A percentile compares a stretch with the other conserved stretches of the same genome.
Evolutionary conservation across 2,888 invertebrate genomes (phyloP).

Genomic region (Cheilosia vulpina): DNA sequence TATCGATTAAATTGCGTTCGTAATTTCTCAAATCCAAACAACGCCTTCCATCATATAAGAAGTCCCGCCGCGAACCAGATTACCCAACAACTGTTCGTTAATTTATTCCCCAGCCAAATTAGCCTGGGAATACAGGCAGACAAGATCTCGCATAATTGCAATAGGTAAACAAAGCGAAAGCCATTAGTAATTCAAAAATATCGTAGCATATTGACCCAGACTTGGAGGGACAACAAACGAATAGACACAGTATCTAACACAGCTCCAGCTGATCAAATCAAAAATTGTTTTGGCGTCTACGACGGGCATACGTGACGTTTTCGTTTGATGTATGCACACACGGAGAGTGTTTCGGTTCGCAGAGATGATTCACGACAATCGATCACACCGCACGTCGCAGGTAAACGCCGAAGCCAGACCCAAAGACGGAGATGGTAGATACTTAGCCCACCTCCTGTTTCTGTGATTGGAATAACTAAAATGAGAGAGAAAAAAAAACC

Average conservation of each 20-base stretch:
- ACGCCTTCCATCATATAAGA: background rate
- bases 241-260: background rate
- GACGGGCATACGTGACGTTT: slow-evolving; percentile 17
- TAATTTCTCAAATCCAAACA: slow-evolving; percentile 3
- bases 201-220: slow-evolving; percentile 43
- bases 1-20: too few species aligned
- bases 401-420: slow-evolving; percentile 1
- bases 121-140: background rate
- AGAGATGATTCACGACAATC: slow-evolving; percentile 24
- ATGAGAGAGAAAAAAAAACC: slow-evolving; percentile 23
- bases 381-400: slow-evolving; percentile 17
- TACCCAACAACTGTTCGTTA: slow-evolving; percentile 16
- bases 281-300: slow-evolving; percentile 38
- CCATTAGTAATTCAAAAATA: slow-evolving; percentile 35
- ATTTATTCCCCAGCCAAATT: slow-evolving; percentile 27
- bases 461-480: slow-evolving; percentile 68
- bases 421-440: slow-evolving; percentile 1
- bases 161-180: slow-evolving; percentile 20
- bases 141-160: slow-evolving; percentile 16
- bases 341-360: slow-evolving; percentile 7
- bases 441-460: slow-evolving; percentile 47
- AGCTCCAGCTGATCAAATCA: slow-evolving; percentile 34
- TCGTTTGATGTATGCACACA: slow-evolving; percentile 5
- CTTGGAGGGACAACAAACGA: slow-evolving; percentile 5
- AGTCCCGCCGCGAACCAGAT: background rate